A percentile compares a stretch with the other conserved stretches of the same genome.
Conservation (phyloP, 1,140 invertebrate species). For the Drosophila trapezifrons region DNA sequence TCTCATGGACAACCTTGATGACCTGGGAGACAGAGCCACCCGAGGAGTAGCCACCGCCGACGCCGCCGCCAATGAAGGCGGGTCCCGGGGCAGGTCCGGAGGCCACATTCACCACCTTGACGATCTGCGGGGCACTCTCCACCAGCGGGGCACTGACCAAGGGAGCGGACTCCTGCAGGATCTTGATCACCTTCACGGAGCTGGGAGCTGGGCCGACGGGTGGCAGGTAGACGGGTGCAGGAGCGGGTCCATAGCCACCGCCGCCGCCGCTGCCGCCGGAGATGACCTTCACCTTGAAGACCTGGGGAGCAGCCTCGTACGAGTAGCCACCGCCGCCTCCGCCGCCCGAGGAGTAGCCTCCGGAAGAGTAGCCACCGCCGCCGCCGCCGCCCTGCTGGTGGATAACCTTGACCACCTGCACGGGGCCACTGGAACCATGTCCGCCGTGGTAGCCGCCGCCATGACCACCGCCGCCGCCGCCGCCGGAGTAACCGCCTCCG, state of each 20-base stretch:
- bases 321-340: slow-evolving; percentile 48
- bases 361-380: slow-evolving; percentile 28
- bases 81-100: slow-evolving; percentile 17
- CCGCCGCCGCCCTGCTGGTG: slow-evolving; percentile 51
- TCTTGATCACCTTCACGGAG: slow-evolving; percentile 69
- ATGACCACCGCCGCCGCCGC: slow-evolving; percentile 18
- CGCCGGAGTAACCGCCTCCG: slow-evolving; percentile 39
- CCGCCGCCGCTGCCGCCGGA: slow-evolving; percentile 44
- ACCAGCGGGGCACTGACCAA: slow-evolving; percentile 36
- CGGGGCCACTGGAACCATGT: slow-evolving; percentile 27
- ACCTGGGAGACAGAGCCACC: slow-evolving; percentile 51
- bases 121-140: slow-evolving; percentile 56
- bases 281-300: slow-evolving; percentile 74
- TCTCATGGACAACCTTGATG: slow-evolving; percentile 68
- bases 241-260: slow-evolving; percentile 17
- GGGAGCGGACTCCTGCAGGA: slow-evolving; percentile 60
- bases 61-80: slow-evolving; percentile 13
- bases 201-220: slow-evolving; percentile 42
- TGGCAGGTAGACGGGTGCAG: slow-evolving; percentile 38
- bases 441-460: slow-evolving; percentile 22
- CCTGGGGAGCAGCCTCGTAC: slow-evolving; percentile 60
- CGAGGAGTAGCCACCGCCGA: slow-evolving; percentile 11
- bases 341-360: slow-evolving; percentile 26
- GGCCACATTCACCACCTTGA: slow-evolving; percentile 57
- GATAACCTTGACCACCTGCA: slow-evolving; percentile 52